phyloP scores from a whole-genome alignment of 92 coral and sea anemone genomes.

The Zoanthus solanderi region DNA sequence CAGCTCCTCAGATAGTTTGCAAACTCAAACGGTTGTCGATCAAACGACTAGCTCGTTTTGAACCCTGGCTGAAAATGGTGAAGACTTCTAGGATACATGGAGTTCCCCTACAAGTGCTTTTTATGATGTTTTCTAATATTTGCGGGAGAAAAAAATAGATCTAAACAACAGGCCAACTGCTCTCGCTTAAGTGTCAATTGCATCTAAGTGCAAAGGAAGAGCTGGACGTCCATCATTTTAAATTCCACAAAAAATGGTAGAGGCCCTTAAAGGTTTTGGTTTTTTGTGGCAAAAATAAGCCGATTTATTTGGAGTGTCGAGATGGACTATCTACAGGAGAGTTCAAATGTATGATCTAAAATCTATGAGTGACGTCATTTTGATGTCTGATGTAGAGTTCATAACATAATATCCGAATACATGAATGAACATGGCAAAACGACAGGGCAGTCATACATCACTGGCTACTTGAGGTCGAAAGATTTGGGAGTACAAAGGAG shows the following conservation, averaged over 20 bases:
- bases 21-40: no score
- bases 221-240: slow-evolving; percentile 4
- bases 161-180: slow-evolving; percentile 8
- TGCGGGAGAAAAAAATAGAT: not conserved
- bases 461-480: slow-evolving; percentile 45
- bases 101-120: not conserved
- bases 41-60: no score
- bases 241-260: slow-evolving; percentile 2
- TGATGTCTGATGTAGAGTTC: slow-evolving; percentile 20
- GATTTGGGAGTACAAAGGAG: slow-evolving; percentile 51
- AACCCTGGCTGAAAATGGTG: no score
- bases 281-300: not conserved
- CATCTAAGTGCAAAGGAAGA: not conserved
- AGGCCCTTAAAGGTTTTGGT: slow-evolving; percentile 12
- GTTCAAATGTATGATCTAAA: not conserved
- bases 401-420: slow-evolving; percentile 15
- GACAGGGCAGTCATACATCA: slow-evolving; percentile 45
- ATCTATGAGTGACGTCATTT: not conserved
- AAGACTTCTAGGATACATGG: not conserved
- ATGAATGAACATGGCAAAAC: slow-evolving; percentile 32
- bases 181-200: not conserved
- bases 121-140: not conserved
- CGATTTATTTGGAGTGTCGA: not conserved
- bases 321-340: slow-evolving; percentile 10
- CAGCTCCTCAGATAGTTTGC: not conserved